phyloP scores from a whole-genome alignment of 1,140 invertebrate genomes.

The Brachystomella parvula region DNA sequence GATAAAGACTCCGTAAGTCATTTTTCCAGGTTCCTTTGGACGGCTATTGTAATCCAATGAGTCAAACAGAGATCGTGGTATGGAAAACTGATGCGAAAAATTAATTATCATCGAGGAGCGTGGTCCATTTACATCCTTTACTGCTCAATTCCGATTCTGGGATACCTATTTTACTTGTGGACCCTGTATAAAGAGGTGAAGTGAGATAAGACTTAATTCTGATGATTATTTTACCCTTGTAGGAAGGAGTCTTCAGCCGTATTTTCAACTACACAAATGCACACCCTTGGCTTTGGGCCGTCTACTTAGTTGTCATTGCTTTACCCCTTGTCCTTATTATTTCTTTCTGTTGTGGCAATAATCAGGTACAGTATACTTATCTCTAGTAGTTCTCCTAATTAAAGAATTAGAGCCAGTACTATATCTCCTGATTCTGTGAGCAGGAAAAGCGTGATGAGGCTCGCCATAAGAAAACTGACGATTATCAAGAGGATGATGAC shows the following conservation, averaged over 20 bases:
- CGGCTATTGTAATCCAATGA: conserved; percentile 9
- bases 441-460: conserved; percentile 40
- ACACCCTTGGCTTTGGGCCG: conserved; percentile 61
- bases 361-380: conserved; percentile 36
- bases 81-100: conserved; percentile 59
- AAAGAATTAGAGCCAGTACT: background rate
- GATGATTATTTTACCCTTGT: conserved; percentile 42
- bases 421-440: conserved; percentile 22
- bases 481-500: conserved; percentile 45
- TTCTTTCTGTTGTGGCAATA: conserved; percentile 66
- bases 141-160: conserved; percentile 58
- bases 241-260: conserved; percentile 73
- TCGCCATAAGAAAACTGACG: conserved; percentile 56
- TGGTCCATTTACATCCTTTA: conserved; percentile 70
- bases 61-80: conserved; percentile 58
- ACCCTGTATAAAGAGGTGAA: conserved; percentile 41
- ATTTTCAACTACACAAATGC: conserved; percentile 73
- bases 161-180: conserved; percentile 58
- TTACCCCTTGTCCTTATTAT: conserved; percentile 65
- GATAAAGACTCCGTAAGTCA: conserved; percentile 66
- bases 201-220: conserved; percentile 38
- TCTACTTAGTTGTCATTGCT: conserved; percentile 69
- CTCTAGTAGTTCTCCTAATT: conserved; percentile 12
- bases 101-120: conserved; percentile 67
- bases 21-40: background rate